phyloP scores from a whole-genome alignment of 1,140 invertebrate species.

The Nasonia longicornis region DNA sequence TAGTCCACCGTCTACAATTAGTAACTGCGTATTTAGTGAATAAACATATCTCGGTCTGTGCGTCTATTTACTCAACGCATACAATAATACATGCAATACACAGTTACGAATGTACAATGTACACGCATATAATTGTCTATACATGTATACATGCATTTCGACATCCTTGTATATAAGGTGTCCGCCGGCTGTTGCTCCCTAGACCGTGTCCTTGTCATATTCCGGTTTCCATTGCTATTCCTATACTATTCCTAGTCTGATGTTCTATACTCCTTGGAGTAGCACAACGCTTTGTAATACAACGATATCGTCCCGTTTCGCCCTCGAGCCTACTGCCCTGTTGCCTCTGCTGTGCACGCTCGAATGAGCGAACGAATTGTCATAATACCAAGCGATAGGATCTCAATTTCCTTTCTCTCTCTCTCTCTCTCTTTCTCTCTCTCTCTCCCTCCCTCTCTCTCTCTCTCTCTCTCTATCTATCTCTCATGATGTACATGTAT shows the following conservation, averaged over 20 bases:
- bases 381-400: conserved; percentile 6
- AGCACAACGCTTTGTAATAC: conserved; percentile 12
- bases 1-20: no score
- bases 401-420: conserved; percentile 7
- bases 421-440: not conserved
- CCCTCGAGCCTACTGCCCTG: not conserved
- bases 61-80: not conserved
- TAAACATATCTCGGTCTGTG: not conserved
- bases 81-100: not conserved
- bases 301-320: not conserved
- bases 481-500: not conserved
- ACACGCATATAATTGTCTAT: not conserved
- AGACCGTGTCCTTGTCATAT: not conserved
- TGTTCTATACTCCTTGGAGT: conserved; percentile 7
- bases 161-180: not conserved
- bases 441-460: not conserved
- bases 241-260: not conserved
- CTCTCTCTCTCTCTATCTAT: not conserved
- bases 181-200: not conserved
- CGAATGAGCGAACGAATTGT: conserved; percentile 19
- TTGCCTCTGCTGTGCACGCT: not conserved
- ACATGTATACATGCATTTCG: not conserved
- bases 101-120: not conserved
- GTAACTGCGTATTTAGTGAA: not conserved
- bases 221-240: conserved; percentile 13